Evolutionary conservation across 2,888 invertebrate species (phyloP).

Genomic region (Bellardia bayeri): DNA sequence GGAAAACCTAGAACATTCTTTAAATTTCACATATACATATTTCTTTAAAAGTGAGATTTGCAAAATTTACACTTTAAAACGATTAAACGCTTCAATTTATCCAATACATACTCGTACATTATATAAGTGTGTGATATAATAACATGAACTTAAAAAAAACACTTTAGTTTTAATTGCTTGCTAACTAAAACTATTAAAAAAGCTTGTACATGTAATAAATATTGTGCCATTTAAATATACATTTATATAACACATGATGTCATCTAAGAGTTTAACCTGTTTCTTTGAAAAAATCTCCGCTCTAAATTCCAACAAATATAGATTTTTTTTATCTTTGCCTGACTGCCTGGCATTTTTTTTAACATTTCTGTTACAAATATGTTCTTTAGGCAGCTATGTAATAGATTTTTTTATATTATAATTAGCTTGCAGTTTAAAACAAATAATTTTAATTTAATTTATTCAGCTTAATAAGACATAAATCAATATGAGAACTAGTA

Average conservation of each 20-base stretch:
- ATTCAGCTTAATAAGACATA: conserved; percentile 43
- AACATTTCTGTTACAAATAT: conserved; percentile 24
- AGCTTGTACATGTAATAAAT: too few species aligned
- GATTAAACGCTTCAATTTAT: too few species aligned
- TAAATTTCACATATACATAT: too few species aligned
- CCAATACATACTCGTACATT: too few species aligned
- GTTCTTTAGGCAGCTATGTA: background rate
- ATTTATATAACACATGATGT: conserved; percentile 53
- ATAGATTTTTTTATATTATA: conserved; percentile 9
- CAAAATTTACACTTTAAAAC: too few species aligned
- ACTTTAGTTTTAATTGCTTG: too few species aligned
- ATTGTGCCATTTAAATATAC: background rate
- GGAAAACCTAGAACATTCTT: too few species aligned
- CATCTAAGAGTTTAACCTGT: conserved; percentile 39
- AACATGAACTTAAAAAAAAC: too few species aligned
- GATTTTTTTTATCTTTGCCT: background rate
- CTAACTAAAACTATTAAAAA: too few species aligned
- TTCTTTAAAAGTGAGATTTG: too few species aligned
- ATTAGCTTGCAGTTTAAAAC: conserved; percentile 13
- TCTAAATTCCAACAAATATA: conserved; percentile 39
- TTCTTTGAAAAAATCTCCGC: background rate
- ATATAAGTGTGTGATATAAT: too few species aligned
- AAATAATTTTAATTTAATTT: conserved; percentile 38
- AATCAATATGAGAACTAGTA: conserved; percentile 39
- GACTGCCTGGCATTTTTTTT: background rate